These are phyloP conservation scores for Acrobasis consociella DNA, from an alignment of 2,888 invertebrate species.

Conservation along the genomic window DNA sequence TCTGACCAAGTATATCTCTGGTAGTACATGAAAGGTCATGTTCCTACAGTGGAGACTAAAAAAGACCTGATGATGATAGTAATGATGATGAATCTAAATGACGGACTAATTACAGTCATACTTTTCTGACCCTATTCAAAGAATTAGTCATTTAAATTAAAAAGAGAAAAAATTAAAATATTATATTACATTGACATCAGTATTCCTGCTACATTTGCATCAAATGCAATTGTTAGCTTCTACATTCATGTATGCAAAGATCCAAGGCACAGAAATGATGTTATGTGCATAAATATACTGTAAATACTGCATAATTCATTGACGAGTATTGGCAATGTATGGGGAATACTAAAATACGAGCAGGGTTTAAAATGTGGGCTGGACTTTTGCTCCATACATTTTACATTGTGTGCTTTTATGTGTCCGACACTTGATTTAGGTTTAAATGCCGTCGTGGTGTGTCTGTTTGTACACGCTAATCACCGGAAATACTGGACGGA, in stretches of 20 bases:
- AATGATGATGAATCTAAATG: too few species aligned
- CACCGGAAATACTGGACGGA: too few species aligned
- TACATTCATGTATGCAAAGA: conserved; percentile 17
- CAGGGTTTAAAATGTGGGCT: neutral
- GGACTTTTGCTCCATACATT: neutral
- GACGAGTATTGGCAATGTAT: conserved; percentile 6
- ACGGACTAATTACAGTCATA: too few species aligned
- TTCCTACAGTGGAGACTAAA: too few species aligned
- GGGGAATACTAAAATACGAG: conserved; percentile 10
- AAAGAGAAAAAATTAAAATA: neutral
- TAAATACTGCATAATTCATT: conserved; percentile 17
- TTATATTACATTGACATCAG: conserved; percentile 9
- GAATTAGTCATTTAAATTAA: neutral
- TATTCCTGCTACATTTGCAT: conserved; percentile 14
- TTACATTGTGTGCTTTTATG: too few species aligned
- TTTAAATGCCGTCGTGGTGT: too few species aligned
- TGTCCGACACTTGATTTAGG: too few species aligned
- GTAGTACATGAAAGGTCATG: too few species aligned
- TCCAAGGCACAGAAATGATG: neutral
- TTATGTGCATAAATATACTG: conserved; percentile 16
- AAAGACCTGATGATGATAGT: too few species aligned
- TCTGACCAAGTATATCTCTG: too few species aligned
- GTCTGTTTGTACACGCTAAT: too few species aligned
- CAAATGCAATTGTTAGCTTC: conserved; percentile 16
- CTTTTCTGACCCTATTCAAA: neutral